Base-by-base conservation (phyloP, 2,113 vertebrate genomes). In the Mesocricetus auratus region DNA sequence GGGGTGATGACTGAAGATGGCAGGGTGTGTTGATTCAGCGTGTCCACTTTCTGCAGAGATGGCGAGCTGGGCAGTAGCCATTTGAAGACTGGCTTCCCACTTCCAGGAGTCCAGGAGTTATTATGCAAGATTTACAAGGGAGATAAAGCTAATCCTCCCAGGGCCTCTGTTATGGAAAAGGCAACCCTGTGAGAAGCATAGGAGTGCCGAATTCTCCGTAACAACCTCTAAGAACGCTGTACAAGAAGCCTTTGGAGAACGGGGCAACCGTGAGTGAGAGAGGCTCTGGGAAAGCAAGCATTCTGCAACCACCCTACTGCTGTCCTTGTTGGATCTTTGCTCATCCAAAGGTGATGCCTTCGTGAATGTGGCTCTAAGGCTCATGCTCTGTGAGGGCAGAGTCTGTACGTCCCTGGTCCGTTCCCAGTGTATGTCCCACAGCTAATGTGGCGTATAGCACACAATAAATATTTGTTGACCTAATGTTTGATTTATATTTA, bases 21-120 rank as follows among this genome's bases (percentile, higher is more conserved):
- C 24, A 53, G 36, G 71, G 77, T 64, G 78, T 94, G 96, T 83
- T 89, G 87, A 93, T 85, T 81, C 53, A 66, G 91, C 50, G 90
- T 81, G 74, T 71, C 74, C 86, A 36, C 47, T 33, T n/a, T 94
- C 53, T 58, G 88, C 77, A 58, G 56, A 92, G 68, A 90, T 17
- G 50, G 31, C 0, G 5, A 92, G 16, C 17, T 42, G 58, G 73
- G 66, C 77, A 68, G 60, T n/a, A 11, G 71, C 7, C 42, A 3
- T 86, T 85, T 74, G 39, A 64, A 93, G 93, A n/a, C 71, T 89
- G 58, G 39, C 74, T 64, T 82, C 50, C 66, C 64, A 60, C 60
- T 77, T 58, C 17, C 3, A 33, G n/a, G 53, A 89, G 66, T 1
- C 62, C 58, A 74, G 50, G 50, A n/a, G 53, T 88, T 90, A 81